Evolutionary conservation across 2,888 invertebrate species (phyloP).

Genomic region (Neocrepidodera transversa): DNA sequence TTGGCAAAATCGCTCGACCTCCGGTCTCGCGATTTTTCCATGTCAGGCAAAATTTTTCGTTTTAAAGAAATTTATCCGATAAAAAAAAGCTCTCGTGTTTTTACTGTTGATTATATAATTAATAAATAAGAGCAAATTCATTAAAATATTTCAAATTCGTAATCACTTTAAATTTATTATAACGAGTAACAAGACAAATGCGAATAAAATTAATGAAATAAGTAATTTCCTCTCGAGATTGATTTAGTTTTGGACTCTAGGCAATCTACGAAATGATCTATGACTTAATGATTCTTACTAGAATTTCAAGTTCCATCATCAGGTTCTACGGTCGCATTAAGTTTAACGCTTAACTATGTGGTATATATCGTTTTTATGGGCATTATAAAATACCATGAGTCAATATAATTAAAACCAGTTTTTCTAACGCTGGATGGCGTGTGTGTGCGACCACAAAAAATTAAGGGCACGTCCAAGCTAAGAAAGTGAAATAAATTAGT

Average conservation of each 20-base stretch:
- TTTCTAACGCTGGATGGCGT: conserved; percentile 22
- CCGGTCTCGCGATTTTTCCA: too few relatives aligned
- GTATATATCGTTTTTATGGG: conserved; percentile 17
- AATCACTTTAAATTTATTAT: too few relatives aligned
- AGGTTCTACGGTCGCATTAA: background rate
- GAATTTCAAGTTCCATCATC: conserved; percentile 9
- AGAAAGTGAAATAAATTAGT: conserved; percentile 17
- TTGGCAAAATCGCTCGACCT: too few relatives aligned
- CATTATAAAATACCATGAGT: conserved; percentile 28
- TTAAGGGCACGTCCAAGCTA: conserved; percentile 19
- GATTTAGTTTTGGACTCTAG: background rate
- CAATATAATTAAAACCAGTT: conserved; percentile 34
- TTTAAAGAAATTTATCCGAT: too few relatives aligned
- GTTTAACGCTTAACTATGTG: conserved; percentile 17
- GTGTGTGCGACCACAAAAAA: conserved; percentile 15
- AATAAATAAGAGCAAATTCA: too few relatives aligned
- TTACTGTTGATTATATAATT: too few relatives aligned
- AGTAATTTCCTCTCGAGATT: too few relatives aligned
- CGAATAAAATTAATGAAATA: too few relatives aligned
- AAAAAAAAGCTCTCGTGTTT: too few relatives aligned
- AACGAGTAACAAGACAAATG: too few relatives aligned
- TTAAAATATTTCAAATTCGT: too few relatives aligned
- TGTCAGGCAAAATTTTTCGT: too few relatives aligned
- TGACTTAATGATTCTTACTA: background rate
- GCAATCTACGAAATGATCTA: background rate